Evolutionary conservation across 2,888 invertebrate genomes (phyloP).

Genomic region (Malachius bipustulatus): DNA sequence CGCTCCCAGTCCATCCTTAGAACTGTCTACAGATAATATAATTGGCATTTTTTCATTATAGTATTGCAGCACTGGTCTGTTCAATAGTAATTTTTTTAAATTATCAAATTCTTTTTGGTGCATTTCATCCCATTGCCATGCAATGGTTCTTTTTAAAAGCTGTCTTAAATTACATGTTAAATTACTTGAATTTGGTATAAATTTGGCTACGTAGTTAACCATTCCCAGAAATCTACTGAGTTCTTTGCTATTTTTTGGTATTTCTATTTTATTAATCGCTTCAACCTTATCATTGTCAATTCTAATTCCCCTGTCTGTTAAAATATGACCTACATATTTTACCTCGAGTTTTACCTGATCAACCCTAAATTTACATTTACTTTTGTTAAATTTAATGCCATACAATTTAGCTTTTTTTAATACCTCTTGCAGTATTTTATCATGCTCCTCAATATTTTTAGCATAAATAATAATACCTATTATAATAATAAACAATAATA

Average conservation of each 20-base stretch:
- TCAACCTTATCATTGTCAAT: constrained; percentile 1
- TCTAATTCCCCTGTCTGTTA: neutral
- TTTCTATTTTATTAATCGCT: constrained; percentile 4
- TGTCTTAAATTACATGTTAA: constrained; percentile 8
- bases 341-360: neutral
- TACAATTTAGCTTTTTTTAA: neutral
- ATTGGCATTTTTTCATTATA: constrained; percentile 11
- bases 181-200: constrained; percentile 11
- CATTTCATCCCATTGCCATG: constrained; percentile 10
- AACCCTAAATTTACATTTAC: constrained; percentile 3
- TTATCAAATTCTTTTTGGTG: constrained; percentile 11
- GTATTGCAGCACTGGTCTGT: constrained; percentile 10
- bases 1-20: constrained; percentile 16
- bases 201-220: constrained; percentile 10
- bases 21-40: constrained; percentile 18
- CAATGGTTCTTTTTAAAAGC: constrained; percentile 8
- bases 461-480: neutral
- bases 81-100: constrained; percentile 11
- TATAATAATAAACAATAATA: too few relatives aligned
- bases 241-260: constrained; percentile 3
- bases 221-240: constrained; percentile 6
- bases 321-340: neutral
- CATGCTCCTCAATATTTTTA: neutral
- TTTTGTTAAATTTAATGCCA: constrained; percentile 1
- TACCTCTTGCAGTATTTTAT: neutral